Evolutionary conservation across 2,113 vertebrate genomes (phyloP).

Genomic region (Sorex araneus): DNA sequence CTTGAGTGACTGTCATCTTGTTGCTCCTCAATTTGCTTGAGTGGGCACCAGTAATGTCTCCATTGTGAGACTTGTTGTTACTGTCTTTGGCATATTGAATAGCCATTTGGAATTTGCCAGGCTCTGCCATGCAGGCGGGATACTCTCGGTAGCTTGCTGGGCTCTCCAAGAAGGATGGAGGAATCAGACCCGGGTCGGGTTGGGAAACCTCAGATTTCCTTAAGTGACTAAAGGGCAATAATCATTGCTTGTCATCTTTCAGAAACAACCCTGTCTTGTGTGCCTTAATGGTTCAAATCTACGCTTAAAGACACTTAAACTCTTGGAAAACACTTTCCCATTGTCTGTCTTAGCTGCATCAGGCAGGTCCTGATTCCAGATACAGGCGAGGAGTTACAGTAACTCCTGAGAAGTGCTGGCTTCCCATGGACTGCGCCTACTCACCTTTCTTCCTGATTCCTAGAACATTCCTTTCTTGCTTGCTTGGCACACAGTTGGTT

Average conservation of each 20-base stretch:
- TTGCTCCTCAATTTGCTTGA: too few species aligned
- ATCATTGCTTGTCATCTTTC: background rate
- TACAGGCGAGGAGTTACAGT: background rate
- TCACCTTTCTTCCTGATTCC: constrained; percentile 37
- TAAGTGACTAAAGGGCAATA: background rate
- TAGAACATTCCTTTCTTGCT: background rate
- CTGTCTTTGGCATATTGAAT: too few species aligned
- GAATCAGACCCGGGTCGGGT: too few species aligned
- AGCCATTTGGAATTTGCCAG: too few species aligned
- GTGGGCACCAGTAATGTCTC: too few species aligned
- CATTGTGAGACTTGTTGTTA: too few species aligned
- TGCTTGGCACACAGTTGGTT: background rate
- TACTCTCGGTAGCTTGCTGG: too few species aligned
- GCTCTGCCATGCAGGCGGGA: too few species aligned
- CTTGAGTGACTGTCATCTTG: background rate
- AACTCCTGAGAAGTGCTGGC: background rate
- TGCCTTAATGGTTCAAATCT: constrained; percentile 17
- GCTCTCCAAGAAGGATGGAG: too few species aligned
- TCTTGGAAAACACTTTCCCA: background rate
- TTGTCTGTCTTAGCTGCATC: background rate
- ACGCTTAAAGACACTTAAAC: background rate
- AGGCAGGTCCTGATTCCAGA: background rate
- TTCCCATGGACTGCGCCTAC: background rate
- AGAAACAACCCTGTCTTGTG: background rate
- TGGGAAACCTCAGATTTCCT: background rate